These are phyloP conservation scores for Poecilia gillii DNA, from an alignment of 2,797 vertebrate genomes.

Conservation along the genomic window DNA sequence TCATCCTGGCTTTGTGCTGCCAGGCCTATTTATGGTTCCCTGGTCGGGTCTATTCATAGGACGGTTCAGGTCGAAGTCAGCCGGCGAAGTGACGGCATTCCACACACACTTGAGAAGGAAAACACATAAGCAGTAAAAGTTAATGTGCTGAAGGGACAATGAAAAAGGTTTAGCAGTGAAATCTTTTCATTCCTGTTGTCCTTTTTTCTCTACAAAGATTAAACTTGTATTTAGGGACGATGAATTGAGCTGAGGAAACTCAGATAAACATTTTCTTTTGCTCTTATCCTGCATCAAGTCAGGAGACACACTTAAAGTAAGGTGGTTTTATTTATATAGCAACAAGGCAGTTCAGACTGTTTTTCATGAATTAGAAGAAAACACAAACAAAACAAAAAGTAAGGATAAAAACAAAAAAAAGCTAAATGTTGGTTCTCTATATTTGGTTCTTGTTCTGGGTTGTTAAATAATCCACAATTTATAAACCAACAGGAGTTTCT, in stretches of 20 bases:
- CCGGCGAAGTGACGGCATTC: background rate
- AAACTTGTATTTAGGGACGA: background rate
- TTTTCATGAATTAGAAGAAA: too few relatives aligned
- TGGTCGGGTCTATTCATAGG: slow-evolving; percentile 4
- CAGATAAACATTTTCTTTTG: background rate
- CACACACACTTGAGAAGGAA: background rate
- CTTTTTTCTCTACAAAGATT: background rate
- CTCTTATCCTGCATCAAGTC: background rate
- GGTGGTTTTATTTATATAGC: too few relatives aligned
- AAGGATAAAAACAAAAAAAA: too few relatives aligned
- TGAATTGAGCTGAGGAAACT: background rate
- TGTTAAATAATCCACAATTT: too few relatives aligned
- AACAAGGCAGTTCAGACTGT: too few relatives aligned
- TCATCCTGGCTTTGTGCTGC: background rate
- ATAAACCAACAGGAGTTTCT: too few relatives aligned
- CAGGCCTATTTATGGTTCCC: background rate
- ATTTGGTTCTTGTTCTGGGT: too few relatives aligned
- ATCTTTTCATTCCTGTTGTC: background rate
- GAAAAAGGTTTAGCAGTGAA: background rate
- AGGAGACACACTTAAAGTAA: background rate
- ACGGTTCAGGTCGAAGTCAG: background rate
- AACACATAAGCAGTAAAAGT: background rate
- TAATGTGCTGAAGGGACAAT: background rate
- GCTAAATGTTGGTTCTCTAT: too few relatives aligned
- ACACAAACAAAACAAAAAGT: too few relatives aligned